phyloP scores from a whole-genome alignment of 2,888 invertebrate species.

The Catocala sponsa region DNA sequence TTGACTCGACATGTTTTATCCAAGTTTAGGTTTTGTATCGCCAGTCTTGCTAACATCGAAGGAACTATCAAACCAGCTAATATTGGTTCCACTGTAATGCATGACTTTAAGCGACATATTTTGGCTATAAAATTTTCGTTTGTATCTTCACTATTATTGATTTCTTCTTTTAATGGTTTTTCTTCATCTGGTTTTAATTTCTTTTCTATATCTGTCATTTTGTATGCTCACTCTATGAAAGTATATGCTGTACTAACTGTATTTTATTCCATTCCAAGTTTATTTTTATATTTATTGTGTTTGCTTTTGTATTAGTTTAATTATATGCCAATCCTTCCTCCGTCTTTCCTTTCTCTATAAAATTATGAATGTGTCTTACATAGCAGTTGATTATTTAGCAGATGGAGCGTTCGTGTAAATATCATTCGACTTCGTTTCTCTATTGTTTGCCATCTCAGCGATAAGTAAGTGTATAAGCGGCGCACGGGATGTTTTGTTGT shows the following conservation, averaged over 20 bases:
- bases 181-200: conserved; percentile 59
- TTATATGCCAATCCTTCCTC: neutral
- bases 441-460: neutral
- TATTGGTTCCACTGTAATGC: conserved; percentile 92
- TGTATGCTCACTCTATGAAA: conserved; percentile 42
- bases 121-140: conserved; percentile 85
- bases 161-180: conserved; percentile 63
- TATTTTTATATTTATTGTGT: conserved; percentile 44
- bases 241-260: conserved; percentile 51
- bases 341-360: too few species aligned
- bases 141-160: conserved; percentile 46
- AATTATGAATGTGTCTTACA: too few species aligned
- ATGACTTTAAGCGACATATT: conserved; percentile 83
- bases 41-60: conserved; percentile 90
- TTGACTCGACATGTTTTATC: conserved; percentile 80
- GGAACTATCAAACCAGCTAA: conserved; percentile 91
- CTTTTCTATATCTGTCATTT: conserved; percentile 62
- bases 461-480: too few species aligned
- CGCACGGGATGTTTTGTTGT: too few species aligned
- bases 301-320: neutral
- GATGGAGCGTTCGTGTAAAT: too few species aligned
- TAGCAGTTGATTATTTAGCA: too few species aligned
- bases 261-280: conserved; percentile 44
- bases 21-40: conserved; percentile 85
- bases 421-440: neutral